Base-by-base conservation (phyloP, 2,888 invertebrate genomes). In the Hermodice carunculata region DNA sequence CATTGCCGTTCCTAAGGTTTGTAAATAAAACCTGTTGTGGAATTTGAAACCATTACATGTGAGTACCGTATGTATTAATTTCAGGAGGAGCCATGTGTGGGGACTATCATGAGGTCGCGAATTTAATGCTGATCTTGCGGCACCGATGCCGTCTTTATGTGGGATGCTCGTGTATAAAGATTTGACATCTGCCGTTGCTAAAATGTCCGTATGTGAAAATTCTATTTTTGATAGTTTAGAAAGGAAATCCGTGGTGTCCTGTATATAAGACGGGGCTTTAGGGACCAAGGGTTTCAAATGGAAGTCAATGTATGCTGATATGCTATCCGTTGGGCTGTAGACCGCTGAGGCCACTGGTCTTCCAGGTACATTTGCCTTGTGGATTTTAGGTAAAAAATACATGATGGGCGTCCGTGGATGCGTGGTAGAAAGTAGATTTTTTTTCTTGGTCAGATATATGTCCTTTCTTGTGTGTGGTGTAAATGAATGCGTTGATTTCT, bases 141-240 rank as follows among this genome's bases (percentile, higher is more conserved):
- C 29, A 8, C 8, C 17, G 8, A 51, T 24, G 51, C 51, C 51
- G 11, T 51, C 51, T n/a, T 2, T 3, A 17, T 51, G 51, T 17
- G 51, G 51, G 28, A 51, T 51, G 31, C 32, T 51, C 2, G 51
- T 51, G n/a, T 51, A 51, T 28, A 51, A 32, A 11, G 51, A 51
- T 2, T 29, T 3, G 2, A 51, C 51, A 51, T 51, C 51, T 5
- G 32, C 32, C 2, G 51, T 51, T 3, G 32, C 2, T 3, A 51
- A 3, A 3, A 6, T 3, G 31, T 51, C 28, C n/a, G n/a, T n/a
- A n/a, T n/a, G n/a, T 31, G 14, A 32, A 4, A n/a, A 17, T 3
- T 19, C 31, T 14, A 51, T 5, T 4, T 19, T 3, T 31, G 28
- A 32, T 3, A 51, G 17, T n/a, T n/a, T n/a, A n/a, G n/a, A n/a